Percentiles rank a stretch among this genome's conserved stretches.
These are phyloP conservation scores for Acrocephalus scirpaceus DNA, from an alignment of 2,797 vertebrate genomes.

Conservation along the genomic window DNA sequence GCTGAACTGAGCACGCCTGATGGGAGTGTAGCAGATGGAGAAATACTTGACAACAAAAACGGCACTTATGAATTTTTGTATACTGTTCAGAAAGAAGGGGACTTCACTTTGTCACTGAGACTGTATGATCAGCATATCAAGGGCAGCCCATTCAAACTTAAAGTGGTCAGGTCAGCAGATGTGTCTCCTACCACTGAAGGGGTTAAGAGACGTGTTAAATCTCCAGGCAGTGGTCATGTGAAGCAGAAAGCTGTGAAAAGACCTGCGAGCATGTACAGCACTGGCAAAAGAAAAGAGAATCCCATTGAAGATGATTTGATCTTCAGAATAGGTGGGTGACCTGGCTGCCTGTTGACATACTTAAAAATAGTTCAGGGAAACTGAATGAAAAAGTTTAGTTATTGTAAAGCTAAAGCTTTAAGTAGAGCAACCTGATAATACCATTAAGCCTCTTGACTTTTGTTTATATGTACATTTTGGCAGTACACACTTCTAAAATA, in stretches of 20 bases:
- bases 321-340: conserved; percentile 88
- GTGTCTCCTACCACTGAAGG: conserved; percentile 85
- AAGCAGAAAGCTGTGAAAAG: conserved; percentile 94
- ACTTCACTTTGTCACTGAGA: conserved; percentile 88
- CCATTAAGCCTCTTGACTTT: background rate
- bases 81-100: conserved; percentile 89
- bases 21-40: conserved; percentile 85
- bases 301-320: conserved; percentile 95
- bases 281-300: conserved; percentile 94
- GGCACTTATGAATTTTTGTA: conserved; percentile 95
- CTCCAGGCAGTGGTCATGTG: conserved; percentile 89
- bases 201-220: conserved; percentile 91
- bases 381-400: background rate
- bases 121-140: conserved; percentile 94
- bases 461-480: background rate
- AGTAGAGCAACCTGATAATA: background rate
- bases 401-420: background rate
- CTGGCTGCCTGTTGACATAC: background rate
- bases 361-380: background rate
- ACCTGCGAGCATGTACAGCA: conserved; percentile 96
- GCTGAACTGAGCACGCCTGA: conserved; percentile 88
- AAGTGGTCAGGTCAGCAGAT: conserved; percentile 87
- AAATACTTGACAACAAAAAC: conserved; percentile 95
- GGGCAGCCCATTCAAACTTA: conserved; percentile 94
- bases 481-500: background rate